Percentiles rank a stretch among this genome's conserved stretches.
Conservation (phyloP, 2,113 vertebrate genomes). For the Hydropotes inermis region DNA sequence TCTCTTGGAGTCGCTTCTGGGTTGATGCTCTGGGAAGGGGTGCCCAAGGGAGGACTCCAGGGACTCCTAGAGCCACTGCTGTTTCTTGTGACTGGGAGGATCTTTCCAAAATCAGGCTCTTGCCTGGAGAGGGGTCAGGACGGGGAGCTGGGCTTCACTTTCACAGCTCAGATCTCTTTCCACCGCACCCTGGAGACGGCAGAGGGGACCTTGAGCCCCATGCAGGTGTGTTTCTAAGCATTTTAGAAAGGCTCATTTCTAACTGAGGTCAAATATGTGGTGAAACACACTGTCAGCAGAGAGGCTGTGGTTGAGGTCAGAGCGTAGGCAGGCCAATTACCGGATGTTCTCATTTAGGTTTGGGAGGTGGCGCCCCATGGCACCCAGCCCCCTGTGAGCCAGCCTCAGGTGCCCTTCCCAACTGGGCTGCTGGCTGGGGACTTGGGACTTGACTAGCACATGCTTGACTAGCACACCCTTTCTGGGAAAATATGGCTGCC, state of each 20-base stretch:
- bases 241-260: background rate
- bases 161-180: background rate
- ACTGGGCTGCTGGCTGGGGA: background rate
- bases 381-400: background rate
- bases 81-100: no score
- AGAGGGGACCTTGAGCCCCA: background rate
- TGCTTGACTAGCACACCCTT: no score
- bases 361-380: background rate
- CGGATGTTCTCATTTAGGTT: background rate
- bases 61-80: background rate
- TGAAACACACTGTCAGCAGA: background rate
- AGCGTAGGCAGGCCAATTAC: rapidly evolving
- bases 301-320: background rate
- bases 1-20: background rate
- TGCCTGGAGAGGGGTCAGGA: background rate
- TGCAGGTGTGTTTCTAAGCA: background rate
- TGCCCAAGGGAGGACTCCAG: background rate
- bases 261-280: background rate
- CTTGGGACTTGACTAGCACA: background rate
- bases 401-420: background rate
- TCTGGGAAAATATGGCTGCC: no score
- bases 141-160: background rate
- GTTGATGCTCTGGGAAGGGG: background rate
- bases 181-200: rapidly evolving
- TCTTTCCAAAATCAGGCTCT: background rate